Base-by-base conservation (phyloP, 1,140 invertebrate species). In the Camponotus vicinus region DNA sequence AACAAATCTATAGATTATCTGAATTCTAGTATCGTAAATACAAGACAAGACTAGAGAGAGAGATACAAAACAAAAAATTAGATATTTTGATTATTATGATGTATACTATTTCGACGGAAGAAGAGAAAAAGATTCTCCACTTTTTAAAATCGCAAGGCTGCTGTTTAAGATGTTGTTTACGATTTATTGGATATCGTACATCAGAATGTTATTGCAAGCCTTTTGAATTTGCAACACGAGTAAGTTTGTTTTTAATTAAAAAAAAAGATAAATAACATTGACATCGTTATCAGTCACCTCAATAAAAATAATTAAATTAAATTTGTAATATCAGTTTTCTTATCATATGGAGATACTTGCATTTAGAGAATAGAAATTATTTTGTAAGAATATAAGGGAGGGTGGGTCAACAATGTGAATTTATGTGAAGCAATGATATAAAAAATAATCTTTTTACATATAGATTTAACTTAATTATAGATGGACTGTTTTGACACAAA, bases 131-230 rank as follows among this genome's bases (percentile, higher is more conserved):
- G n/a, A 89, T 95, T 3, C 90, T 95, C 18, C 85, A 92, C 55
- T 95, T 94, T 87, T 86, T 96, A 34, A 91, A 92, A 45, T 88
- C 93, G 63, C 92, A 93, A 66, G 94, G 94, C 0, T 96, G 96
- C 66, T 96, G 96, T 86, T 93, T 94, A 18, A 91, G 95, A 82
- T 96, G 96, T 87, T 95, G 95, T 73, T 93, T 97, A 87, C 93
- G 96, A 32, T 96, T 96, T 88, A 89, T 95, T n/a, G 95, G 94
- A 64, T 93, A 90, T 76, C 90, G 92, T 15, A 92, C 92, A 9
- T 89, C 92, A n/a, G 92, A 95, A 64, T 93, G 93, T 70, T 96
- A 95, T 80, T 79, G 91, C 52, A 89, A 96, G 86, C 92, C 95
- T 45, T 90, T 93, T 13, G 79, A 93, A 90, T 94, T 92, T 42